Conservation (phyloP, 2,797 vertebrate species). For the Squalus acanthias region DNA sequence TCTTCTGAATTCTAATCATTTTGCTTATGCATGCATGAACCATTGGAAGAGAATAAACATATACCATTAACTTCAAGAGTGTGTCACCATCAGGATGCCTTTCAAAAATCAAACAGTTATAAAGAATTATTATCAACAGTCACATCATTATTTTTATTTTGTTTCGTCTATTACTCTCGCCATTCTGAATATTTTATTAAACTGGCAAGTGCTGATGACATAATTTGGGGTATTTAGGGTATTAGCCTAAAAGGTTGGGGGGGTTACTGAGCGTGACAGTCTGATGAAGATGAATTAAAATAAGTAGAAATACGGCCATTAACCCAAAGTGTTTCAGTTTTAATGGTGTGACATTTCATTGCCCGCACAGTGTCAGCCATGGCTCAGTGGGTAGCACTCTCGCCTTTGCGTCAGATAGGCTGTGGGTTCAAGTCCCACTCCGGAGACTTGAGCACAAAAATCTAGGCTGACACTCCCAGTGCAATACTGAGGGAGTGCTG, state of each 20-base stretch:
- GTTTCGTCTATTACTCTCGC: background rate
- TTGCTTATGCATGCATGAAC: conserved; percentile 7
- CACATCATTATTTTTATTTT: background rate
- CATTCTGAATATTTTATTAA: background rate
- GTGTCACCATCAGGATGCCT: background rate
- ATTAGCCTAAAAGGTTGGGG: background rate
- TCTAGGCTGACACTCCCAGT: too few species aligned
- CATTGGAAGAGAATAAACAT: background rate
- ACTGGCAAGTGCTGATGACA: background rate
- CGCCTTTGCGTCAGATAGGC: too few species aligned
- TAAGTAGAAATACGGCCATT: background rate
- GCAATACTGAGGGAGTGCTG: too few species aligned
- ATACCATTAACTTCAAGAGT: conserved; percentile 1
- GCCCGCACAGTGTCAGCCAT: too few species aligned
- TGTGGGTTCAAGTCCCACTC: too few species aligned
- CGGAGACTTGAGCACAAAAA: too few species aligned
- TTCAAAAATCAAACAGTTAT: background rate
- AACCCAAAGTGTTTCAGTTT: background rate
- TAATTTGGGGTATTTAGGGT: background rate
- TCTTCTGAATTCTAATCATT: conserved; percentile 9
- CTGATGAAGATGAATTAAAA: background rate
- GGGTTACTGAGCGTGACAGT: background rate
- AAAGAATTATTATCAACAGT: background rate
- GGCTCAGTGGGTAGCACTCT: too few species aligned
- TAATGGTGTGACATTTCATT: background rate